Conservation (phyloP, 1,140 invertebrate genomes). For the Sitobion miscanthi region DNA sequence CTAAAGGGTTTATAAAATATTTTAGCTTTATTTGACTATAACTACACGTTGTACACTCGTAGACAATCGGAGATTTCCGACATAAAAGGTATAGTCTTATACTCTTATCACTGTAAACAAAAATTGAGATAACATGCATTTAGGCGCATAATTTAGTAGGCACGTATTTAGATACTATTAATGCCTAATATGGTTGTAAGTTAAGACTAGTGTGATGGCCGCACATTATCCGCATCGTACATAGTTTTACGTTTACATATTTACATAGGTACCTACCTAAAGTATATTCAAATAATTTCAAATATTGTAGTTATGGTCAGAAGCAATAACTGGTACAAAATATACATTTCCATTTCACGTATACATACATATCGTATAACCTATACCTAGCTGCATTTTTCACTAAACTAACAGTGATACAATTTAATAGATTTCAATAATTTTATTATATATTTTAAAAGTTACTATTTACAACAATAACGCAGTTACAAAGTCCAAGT, state of each 20-base stretch:
- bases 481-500: not conserved
- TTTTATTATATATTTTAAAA: not conserved
- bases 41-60: not conserved
- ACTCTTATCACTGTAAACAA: not conserved
- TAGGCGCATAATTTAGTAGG: not conserved
- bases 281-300: no score
- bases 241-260: not conserved
- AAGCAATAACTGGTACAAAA: no score
- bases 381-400: not conserved
- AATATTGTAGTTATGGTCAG: no score
- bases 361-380: not conserved
- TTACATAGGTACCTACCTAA: not conserved
- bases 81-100: not conserved
- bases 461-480: no score
- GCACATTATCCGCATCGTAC: not conserved
- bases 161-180: not conserved
- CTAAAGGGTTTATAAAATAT: not conserved
- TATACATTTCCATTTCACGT: not conserved
- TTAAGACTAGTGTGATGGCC: not conserved
- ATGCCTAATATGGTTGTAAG: not conserved
- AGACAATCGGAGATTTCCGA: not conserved
- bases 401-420: not conserved
- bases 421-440: not conserved
- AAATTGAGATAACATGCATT: not conserved
- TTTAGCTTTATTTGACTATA: not conserved